These are phyloP conservation scores for Rutilus rutilus DNA, from an alignment of 2,113 vertebrate genomes.

Conservation along the genomic window DNA sequence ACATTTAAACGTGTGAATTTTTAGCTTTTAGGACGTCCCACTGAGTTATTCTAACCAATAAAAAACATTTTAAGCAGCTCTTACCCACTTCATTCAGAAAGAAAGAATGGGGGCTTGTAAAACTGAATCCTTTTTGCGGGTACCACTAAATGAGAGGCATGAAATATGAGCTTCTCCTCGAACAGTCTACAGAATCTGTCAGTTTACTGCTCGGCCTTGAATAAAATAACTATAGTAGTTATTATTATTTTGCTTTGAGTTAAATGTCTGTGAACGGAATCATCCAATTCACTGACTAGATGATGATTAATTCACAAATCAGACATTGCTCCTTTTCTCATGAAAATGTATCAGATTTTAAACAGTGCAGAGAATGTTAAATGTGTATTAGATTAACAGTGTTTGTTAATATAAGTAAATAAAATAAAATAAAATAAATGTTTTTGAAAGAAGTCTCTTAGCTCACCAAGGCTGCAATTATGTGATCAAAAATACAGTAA, in stretches of 20 bases:
- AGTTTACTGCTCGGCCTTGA: not conserved
- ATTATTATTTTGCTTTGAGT: not conserved
- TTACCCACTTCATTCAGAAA: conserved; percentile 41
- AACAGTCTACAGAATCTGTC: not conserved
- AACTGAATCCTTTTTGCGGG: not conserved
- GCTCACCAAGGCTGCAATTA: too few relatives aligned
- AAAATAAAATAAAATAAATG: too few relatives aligned
- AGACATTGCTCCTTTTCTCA: not conserved
- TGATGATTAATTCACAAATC: not conserved
- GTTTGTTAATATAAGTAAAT: too few relatives aligned
- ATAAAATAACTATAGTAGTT: not conserved
- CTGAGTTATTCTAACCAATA: conserved; percentile 39
- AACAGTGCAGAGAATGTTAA: too few relatives aligned
- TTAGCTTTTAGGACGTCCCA: conserved; percentile 38
- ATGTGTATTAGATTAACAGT: too few relatives aligned
- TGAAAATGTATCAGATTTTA: too few relatives aligned
- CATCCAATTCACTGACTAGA: not conserved
- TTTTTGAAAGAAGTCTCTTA: too few relatives aligned
- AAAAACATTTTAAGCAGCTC: conserved; percentile 40
- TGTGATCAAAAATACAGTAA: too few relatives aligned
- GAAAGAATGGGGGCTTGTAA: conserved; percentile 10
- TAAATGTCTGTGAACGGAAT: not conserved
- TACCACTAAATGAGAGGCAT: not conserved
- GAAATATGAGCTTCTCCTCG: not conserved
- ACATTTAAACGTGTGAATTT: conserved; percentile 15